Conservation (phyloP, 2,797 vertebrate species). For the Oryzias sinensis region DNA sequence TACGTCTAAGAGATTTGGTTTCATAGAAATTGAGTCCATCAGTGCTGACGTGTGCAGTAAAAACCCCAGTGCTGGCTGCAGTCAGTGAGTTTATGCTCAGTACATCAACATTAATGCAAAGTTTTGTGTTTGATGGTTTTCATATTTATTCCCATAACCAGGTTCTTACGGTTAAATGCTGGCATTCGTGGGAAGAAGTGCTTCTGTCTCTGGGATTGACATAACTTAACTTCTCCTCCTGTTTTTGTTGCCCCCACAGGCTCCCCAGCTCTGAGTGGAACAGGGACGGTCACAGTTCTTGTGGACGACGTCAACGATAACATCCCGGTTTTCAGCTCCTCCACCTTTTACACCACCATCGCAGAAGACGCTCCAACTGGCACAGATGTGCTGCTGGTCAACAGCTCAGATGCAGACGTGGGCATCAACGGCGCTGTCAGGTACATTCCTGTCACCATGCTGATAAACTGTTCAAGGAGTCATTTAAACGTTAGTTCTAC, state of each 20-base stretch:
- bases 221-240: slow-evolving; percentile 7
- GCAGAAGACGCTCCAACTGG: slow-evolving; percentile 90
- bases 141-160: no score
- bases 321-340: slow-evolving; percentile 84
- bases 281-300: slow-evolving; percentile 86
- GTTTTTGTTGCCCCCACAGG: slow-evolving; percentile 69
- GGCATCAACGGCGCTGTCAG: slow-evolving; percentile 90
- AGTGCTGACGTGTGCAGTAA: slow-evolving; percentile 30
- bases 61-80: no score
- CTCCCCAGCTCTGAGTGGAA: slow-evolving; percentile 89
- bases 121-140: slow-evolving; percentile 15
- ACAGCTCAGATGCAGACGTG: slow-evolving; percentile 88
- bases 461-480: no score
- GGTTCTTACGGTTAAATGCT: not conserved
- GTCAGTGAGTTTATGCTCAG: slow-evolving; percentile 1
- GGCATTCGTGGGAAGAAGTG: slow-evolving; percentile 11
- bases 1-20: slow-evolving; percentile 61
- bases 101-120: slow-evolving; percentile 50
- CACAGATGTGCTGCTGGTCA: slow-evolving; percentile 91
- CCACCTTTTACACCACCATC: slow-evolving; percentile 85
- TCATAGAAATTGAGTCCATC: slow-evolving; percentile 54
- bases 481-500: no score
- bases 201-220: slow-evolving; percentile 3
- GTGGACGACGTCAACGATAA: slow-evolving; percentile 96
- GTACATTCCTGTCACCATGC: slow-evolving; percentile 62